A percentile compares a stretch with the other conserved stretches of the same genome.
These are phyloP conservation scores for Tuta absoluta DNA, from an alignment of 2,888 invertebrate genomes.

Conservation along the genomic window DNA sequence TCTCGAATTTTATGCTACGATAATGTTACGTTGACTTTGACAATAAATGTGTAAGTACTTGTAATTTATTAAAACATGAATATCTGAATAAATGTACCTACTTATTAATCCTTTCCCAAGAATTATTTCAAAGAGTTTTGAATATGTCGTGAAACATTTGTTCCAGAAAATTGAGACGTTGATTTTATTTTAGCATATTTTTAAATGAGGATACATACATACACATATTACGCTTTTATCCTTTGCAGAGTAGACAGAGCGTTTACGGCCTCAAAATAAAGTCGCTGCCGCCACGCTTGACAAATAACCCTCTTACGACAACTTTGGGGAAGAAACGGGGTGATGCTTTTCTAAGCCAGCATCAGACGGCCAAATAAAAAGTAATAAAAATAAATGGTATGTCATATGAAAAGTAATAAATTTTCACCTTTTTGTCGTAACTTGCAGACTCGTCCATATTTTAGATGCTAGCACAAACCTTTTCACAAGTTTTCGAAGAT, in stretches of 20 bases:
- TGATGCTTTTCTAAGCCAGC: too few species aligned
- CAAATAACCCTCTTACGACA: too few species aligned
- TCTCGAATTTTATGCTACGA: constrained; percentile 62
- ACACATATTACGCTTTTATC: too few species aligned
- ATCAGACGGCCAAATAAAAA: too few species aligned
- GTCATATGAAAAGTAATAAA: background rate
- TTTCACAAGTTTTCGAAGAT: background rate
- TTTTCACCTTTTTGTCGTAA: constrained; percentile 3
- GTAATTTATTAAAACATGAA: constrained; percentile 61
- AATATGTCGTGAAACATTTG: background rate
- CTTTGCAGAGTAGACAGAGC: too few species aligned
- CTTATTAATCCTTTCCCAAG: constrained; percentile 45
- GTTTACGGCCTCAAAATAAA: too few species aligned
- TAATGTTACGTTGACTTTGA: constrained; percentile 77
- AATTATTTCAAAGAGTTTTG: constrained; percentile 33
- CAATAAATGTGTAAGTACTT: constrained; percentile 71
- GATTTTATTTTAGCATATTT: background rate
- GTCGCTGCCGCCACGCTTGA: too few species aligned
- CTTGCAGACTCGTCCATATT: background rate
- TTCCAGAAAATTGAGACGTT: background rate
- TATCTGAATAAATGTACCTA: constrained; percentile 65
- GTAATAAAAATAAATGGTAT: too few species aligned
- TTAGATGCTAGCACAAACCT: background rate
- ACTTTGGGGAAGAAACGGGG: too few species aligned
- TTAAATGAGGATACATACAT: constrained; percentile 6